Conservation (phyloP, 2,113 vertebrate genomes). For the Pangasianodon gigas region DNA sequence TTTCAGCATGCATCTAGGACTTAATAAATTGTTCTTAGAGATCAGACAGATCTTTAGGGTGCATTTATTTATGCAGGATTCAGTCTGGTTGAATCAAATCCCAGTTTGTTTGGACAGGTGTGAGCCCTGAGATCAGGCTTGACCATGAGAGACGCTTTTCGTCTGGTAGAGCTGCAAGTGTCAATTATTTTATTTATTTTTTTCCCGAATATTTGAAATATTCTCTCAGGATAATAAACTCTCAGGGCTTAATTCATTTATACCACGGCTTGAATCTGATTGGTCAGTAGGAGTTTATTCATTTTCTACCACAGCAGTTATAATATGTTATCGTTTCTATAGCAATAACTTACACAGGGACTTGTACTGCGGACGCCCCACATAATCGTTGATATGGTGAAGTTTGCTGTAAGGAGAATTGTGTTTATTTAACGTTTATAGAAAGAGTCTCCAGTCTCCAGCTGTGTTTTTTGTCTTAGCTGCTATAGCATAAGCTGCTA, state of each 20-base stretch:
- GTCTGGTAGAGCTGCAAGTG: not conserved
- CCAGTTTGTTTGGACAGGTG: not conserved
- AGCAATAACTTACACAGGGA: not conserved
- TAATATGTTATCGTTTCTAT: not conserved
- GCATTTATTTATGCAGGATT: not conserved
- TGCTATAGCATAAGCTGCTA: no score
- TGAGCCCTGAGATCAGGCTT: not conserved
- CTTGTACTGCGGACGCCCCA: not conserved
- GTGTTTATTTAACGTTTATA: not conserved
- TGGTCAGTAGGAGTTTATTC: not conserved
- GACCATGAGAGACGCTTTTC: not conserved
- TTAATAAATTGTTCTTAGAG: not conserved
- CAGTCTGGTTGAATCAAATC: not conserved
- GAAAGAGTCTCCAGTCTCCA: not conserved
- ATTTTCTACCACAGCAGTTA: not conserved
- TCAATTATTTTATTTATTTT: not conserved
- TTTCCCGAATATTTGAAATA: not conserved
- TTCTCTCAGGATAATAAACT: not conserved
- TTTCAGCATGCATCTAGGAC: not conserved
- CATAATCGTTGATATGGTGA: not conserved
- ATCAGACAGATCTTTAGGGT: no score
- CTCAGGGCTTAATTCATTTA: not conserved
- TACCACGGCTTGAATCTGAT: not conserved
- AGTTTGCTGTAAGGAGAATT: not conserved
- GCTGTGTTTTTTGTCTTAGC: no score